phyloP scores from a whole-genome alignment of 2,113 vertebrate genomes.

The Channa argus region DNA sequence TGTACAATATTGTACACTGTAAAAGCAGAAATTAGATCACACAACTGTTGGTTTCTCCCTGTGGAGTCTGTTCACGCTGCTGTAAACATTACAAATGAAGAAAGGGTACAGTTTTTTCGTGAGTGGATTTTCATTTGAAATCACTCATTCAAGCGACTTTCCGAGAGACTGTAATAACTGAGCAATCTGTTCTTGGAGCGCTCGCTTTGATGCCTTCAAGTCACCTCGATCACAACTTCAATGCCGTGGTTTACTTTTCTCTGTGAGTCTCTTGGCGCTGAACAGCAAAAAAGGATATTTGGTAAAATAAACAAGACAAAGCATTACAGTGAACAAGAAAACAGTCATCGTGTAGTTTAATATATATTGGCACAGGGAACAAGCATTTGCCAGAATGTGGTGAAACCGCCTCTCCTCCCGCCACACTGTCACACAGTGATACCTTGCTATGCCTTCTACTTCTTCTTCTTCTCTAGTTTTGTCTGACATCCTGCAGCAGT shows the following conservation, averaged over 20 bases:
- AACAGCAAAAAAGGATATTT: constrained; percentile 44
- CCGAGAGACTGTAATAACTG: constrained; percentile 22
- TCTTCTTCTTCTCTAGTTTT: constrained; percentile 83
- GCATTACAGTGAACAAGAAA: constrained; percentile 58
- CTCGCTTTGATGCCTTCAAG: constrained; percentile 56
- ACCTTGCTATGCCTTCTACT: constrained; percentile 7
- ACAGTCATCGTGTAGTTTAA: constrained; percentile 41
- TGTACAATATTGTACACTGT: constrained; percentile 88
- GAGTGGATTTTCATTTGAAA: constrained; percentile 60
- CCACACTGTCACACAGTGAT: constrained; percentile 12
- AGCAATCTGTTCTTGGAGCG: constrained; percentile 45
- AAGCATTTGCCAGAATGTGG: constrained; percentile 40
- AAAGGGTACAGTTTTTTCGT: constrained; percentile 38
- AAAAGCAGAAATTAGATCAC: constrained; percentile 85
- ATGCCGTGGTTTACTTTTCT: constrained; percentile 36
- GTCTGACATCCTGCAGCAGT: constrained; percentile 93
- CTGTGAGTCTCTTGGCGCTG: constrained; percentile 35
- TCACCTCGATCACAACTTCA: constrained; percentile 50
- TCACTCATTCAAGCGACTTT: constrained; percentile 55
- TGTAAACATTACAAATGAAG: constrained; percentile 76
- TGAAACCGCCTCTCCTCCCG: constrained; percentile 18
- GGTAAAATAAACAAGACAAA: constrained; percentile 62
- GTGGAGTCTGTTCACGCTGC: constrained; percentile 56
- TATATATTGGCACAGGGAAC: constrained; percentile 60
- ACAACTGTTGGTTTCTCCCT: constrained; percentile 57